phyloP scores from a whole-genome alignment of 2,888 invertebrate species.

The Scotopteryx bipunctaria region DNA sequence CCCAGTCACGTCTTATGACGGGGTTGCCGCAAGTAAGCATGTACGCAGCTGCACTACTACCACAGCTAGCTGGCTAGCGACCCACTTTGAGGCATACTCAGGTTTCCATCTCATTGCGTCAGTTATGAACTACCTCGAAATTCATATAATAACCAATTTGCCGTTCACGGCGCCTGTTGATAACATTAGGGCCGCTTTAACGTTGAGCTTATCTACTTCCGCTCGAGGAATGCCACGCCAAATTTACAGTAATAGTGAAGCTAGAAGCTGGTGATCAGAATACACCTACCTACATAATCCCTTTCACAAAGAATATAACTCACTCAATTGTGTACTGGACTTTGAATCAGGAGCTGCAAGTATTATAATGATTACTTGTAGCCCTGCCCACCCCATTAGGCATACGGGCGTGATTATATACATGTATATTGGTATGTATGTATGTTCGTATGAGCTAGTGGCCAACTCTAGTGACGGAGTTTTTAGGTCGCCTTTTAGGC shows the following conservation, averaged over 20 bases:
- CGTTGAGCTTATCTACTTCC: constrained; percentile 11
- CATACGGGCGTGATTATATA: too few relatives aligned
- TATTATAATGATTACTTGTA: too few relatives aligned
- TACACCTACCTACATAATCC: not conserved
- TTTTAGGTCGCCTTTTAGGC: too few relatives aligned
- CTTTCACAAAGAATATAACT: too few relatives aligned
- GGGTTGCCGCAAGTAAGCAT: constrained; percentile 65
- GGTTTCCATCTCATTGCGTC: constrained; percentile 43
- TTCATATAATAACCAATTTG: constrained; percentile 37
- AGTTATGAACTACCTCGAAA: constrained; percentile 40
- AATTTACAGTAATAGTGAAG: constrained; percentile 4
- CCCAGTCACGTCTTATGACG: constrained; percentile 57
- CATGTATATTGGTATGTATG: too few relatives aligned
- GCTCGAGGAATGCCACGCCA: constrained; percentile 4
- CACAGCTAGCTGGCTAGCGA: constrained; percentile 43
- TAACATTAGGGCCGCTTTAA: constrained; percentile 12
- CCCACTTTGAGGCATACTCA: constrained; percentile 53
- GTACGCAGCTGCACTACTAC: constrained; percentile 62
- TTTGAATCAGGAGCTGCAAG: too few relatives aligned
- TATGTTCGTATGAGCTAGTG: too few relatives aligned
- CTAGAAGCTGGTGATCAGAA: not conserved
- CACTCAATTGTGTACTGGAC: too few relatives aligned
- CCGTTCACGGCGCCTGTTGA: constrained; percentile 19
- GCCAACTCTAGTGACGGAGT: too few relatives aligned
- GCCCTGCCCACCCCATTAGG: too few relatives aligned